Evolutionary conservation across 2,113 vertebrate species (phyloP).

Genomic region (Bombycilla garrulus): DNA sequence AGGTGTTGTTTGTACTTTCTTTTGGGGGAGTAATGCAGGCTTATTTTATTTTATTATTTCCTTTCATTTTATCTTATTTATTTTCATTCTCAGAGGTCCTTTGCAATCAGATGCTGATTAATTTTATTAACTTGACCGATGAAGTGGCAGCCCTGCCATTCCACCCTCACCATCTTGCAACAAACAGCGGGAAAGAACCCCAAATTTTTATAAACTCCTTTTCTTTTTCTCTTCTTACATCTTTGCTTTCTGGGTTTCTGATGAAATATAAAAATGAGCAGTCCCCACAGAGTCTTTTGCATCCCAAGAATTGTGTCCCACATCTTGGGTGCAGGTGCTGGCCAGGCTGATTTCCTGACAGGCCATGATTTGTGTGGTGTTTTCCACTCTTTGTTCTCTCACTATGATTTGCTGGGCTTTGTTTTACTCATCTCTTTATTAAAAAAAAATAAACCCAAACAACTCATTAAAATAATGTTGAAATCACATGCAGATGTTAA

Average conservation of each 20-base stretch:
- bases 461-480: background rate
- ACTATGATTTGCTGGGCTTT: background rate
- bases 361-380: background rate
- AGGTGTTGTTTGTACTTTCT: background rate
- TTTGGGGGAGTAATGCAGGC: background rate
- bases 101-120: background rate
- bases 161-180: background rate
- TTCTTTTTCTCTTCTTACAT: background rate
- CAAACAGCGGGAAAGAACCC: background rate
- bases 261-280: background rate
- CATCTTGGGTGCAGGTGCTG: conserved; percentile 36
- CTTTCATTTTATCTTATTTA: no score
- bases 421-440: background rate
- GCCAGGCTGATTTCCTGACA: conserved; percentile 7
- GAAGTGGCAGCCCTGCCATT: background rate
- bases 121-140: background rate
- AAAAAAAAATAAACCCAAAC: background rate
- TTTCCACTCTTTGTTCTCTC: background rate
- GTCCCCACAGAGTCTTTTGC: background rate
- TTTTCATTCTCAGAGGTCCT: background rate
- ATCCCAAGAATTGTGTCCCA: background rate
- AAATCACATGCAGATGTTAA: background rate
- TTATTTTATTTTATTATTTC: no score
- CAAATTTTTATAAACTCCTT: background rate
- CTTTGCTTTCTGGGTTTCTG: background rate